Base-by-base conservation (phyloP, 2,113 vertebrate genomes). In the Archocentrus centrarchus region DNA sequence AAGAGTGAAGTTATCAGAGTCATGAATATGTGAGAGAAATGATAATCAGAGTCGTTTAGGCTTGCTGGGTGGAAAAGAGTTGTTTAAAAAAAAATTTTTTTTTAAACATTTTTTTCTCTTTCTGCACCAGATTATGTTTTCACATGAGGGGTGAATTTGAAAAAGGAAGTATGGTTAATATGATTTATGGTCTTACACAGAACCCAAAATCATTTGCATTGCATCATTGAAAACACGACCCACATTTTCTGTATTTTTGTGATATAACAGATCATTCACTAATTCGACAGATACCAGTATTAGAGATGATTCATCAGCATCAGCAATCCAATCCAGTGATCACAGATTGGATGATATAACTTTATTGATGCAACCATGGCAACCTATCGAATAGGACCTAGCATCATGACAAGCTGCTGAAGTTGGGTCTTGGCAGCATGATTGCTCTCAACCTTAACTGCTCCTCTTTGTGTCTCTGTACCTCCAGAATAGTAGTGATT, bases 301-400 rank as follows among this genome's bases (percentile, higher is more conserved):
- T 57, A 24, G 14, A 59, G 10, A 50, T 57, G 14, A 88, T 66
- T 81, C 18, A 14, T 87, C 17, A 77, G 4, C 10, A 0, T 85
- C 79, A 86, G 77, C 78, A 84, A 75, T 76, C 35, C 60, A 82
- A 86, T 44, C n/a, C 57, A 83, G 47, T 0, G 13, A 64, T 81
- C 59, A 59, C 81, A 90, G 81, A 83, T 83, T 64, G 82, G n/a
- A 86, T 89, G 81, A 81, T 77, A 88, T 78, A 85, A 89, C 64
- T 79, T 82, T 66, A 83, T 81, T 62, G 62, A 87, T 84, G 91
- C 85, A 90, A 83, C 92, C 88, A 92, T 93, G 82, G 90, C 87
- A 92, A 93, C 93, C 80, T 63, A 7, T 22, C 75, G 88, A 77
- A 79, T 15, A 17, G 83, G 77, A 90, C 73, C 70, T 39, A 63